phyloP scores from a whole-genome alignment of 2,888 invertebrate genomes.

The Cecidostiba fungosa region DNA sequence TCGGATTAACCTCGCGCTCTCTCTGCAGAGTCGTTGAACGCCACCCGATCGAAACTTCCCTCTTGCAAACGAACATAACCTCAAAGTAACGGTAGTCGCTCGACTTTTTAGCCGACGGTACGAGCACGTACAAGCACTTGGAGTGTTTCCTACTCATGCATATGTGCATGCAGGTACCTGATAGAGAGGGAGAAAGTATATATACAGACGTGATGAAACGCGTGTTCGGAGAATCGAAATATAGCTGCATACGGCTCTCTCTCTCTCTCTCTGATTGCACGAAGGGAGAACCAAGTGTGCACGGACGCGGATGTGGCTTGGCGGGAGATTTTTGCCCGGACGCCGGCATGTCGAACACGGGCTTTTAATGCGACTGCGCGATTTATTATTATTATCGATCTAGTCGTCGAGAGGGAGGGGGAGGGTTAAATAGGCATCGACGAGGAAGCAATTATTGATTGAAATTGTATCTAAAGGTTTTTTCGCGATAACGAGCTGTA shows the following conservation, averaged over 20 bases:
- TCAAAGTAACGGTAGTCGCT: conserved; percentile 33
- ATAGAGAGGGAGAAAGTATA: conserved; percentile 26
- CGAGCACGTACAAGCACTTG: background rate
- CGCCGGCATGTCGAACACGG: conserved; percentile 25
- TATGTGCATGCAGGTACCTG: background rate
- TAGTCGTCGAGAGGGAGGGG: too few relatives aligned
- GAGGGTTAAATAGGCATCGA: background rate
- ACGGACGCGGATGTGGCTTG: background rate
- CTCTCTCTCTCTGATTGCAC: conserved; percentile 32
- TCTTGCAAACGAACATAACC: background rate
- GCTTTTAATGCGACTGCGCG: conserved; percentile 27
- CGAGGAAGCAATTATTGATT: conserved; percentile 15
- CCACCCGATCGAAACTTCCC: background rate
- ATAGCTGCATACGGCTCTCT: background rate
- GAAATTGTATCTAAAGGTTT: background rate
- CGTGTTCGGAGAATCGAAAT: conserved; percentile 35
- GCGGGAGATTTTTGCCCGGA: background rate
- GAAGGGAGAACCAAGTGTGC: background rate
- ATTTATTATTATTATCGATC: conserved; percentile 29
- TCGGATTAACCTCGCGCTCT: conserved; percentile 28
- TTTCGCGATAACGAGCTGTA: background rate
- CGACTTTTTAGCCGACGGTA: background rate
- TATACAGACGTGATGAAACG: conserved; percentile 19
- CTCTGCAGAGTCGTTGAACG: conserved; percentile 22
- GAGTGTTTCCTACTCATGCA: conserved; percentile 12